phyloP scores from a whole-genome alignment of 2,113 vertebrate species.

The Alethe diademata region DNA sequence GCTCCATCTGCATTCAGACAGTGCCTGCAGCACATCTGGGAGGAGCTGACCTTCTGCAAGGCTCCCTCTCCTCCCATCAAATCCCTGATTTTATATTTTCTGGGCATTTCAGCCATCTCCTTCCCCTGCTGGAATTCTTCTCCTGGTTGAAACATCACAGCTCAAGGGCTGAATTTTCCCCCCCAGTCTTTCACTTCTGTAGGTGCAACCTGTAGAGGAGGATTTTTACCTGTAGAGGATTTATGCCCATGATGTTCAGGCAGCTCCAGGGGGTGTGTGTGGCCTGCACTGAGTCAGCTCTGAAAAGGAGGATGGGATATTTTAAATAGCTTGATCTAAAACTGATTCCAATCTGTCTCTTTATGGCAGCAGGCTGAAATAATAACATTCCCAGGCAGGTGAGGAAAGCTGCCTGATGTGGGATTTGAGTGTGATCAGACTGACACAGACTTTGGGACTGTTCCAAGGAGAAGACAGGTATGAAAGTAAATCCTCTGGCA shows the following conservation, averaged over 20 bases:
- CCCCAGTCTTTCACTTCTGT: background rate
- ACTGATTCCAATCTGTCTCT: background rate
- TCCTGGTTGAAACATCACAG: background rate
- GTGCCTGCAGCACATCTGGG: background rate
- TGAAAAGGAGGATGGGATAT: background rate
- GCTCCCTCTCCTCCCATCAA: background rate
- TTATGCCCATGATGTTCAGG: background rate
- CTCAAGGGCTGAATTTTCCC: background rate
- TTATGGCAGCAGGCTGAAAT: background rate
- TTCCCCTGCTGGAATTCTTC: background rate
- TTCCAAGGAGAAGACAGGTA: background rate
- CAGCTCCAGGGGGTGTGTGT: background rate
- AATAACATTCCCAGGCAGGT: conserved; percentile 19
- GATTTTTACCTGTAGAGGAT: background rate
- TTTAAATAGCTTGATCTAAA: conserved; percentile 15
- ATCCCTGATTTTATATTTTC: background rate
- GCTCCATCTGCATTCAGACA: background rate
- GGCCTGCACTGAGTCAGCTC: background rate
- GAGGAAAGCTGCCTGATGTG: conserved; percentile 41
- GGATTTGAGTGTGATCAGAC: background rate
- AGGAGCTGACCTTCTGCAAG: background rate
- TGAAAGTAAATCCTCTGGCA: conserved; percentile 1
- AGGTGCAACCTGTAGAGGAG: background rate
- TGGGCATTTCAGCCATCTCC: background rate
- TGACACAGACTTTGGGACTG: background rate